Evolutionary conservation across 2,888 invertebrate species (phyloP).

Genomic region (Pharmacophagus antenor): DNA sequence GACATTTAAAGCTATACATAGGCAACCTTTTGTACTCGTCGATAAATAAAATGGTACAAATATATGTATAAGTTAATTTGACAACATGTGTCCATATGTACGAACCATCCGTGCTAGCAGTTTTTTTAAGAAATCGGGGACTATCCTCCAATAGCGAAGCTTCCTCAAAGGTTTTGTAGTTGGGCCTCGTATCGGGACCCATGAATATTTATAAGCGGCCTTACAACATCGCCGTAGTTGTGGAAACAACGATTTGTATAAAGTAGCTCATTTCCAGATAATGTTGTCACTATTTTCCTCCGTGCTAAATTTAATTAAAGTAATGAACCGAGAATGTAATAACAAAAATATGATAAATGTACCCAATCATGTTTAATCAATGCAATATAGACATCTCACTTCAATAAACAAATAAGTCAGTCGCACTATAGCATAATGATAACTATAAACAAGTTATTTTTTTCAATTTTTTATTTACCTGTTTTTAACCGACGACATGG

Average conservation of each 20-base stretch:
- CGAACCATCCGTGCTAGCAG: not conserved
- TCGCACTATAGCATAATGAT: too few relatives aligned
- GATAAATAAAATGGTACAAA: not conserved
- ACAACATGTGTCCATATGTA: not conserved
- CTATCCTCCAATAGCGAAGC: not conserved
- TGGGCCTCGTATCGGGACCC: conserved; percentile 35
- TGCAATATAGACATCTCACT: too few relatives aligned
- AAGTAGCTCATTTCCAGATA: conserved; percentile 15
- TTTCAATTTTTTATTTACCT: too few relatives aligned
- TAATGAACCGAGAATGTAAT: not conserved
- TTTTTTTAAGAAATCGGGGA: conserved; percentile 14
- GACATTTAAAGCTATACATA: too few relatives aligned
- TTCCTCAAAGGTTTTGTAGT: conserved; percentile 4
- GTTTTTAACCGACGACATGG: too few relatives aligned
- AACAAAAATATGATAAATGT: not conserved
- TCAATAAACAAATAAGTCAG: too few relatives aligned
- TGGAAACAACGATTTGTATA: conserved; percentile 25
- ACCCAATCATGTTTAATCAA: too few relatives aligned
- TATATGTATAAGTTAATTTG: not conserved
- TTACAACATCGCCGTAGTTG: conserved; percentile 29
- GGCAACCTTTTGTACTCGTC: too few relatives aligned
- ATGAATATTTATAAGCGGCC: conserved; percentile 50
- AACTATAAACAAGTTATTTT: too few relatives aligned
- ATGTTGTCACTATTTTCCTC: not conserved
- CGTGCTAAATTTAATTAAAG: not conserved